These are phyloP conservation scores for Chamaea fasciata DNA, from an alignment of 2,113 vertebrate genomes.

Conservation along the genomic window DNA sequence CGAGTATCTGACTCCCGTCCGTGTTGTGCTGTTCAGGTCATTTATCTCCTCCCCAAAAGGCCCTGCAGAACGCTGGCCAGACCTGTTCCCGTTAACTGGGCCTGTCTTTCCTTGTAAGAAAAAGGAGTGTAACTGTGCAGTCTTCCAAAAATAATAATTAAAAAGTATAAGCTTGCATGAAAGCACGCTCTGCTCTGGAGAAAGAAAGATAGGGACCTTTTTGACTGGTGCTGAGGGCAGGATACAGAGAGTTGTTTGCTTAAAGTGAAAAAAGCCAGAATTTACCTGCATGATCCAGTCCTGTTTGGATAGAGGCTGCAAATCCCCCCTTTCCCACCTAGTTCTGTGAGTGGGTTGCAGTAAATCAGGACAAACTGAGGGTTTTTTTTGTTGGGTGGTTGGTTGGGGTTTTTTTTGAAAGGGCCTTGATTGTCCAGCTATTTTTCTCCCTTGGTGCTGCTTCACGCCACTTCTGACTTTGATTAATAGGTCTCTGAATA, in stretches of 20 bases:
- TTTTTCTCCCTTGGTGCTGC: slow-evolving; percentile 56
- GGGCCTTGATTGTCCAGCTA: slow-evolving; percentile 10
- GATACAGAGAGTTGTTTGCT: slow-evolving; percentile 26
- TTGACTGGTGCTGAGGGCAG: slow-evolving; percentile 15
- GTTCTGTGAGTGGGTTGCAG: background rate
- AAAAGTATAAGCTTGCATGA: slow-evolving; percentile 24
- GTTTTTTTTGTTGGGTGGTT: background rate
- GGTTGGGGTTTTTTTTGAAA: background rate
- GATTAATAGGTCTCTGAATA: slow-evolving; percentile 78
- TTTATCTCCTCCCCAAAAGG: slow-evolving; percentile 52
- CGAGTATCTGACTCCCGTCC: background rate
- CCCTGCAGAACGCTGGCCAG: slow-evolving; percentile 61
- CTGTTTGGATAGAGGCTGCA: slow-evolving; percentile 20
- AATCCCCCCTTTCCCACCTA: background rate
- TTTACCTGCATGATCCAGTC: slow-evolving; percentile 30
- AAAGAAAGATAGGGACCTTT: slow-evolving; percentile 54
- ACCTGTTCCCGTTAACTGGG: slow-evolving; percentile 32
- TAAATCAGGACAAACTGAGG: slow-evolving; percentile 31
- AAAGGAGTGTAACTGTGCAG: background rate
- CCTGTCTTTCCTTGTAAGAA: slow-evolving; percentile 40
- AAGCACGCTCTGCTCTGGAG: background rate
- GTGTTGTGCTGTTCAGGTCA: background rate
- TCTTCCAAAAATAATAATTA: slow-evolving; percentile 63
- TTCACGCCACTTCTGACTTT: slow-evolving; percentile 71
- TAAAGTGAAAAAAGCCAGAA: slow-evolving; percentile 58